Conservation (phyloP, 1,140 invertebrate species). For the Ridgeia piscesae region DNA sequence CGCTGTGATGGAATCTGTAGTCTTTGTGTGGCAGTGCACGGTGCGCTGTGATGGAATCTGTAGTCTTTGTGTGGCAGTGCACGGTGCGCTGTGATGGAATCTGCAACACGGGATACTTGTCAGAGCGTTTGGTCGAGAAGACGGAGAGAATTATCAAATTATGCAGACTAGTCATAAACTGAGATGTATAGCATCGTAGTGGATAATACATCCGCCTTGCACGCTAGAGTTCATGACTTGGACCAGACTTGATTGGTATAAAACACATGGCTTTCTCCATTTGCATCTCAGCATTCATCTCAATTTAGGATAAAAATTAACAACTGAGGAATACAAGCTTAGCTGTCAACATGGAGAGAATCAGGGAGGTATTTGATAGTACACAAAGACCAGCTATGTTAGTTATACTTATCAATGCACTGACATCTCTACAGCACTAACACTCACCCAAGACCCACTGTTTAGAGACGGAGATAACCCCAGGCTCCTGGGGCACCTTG, state of each 20-base stretch:
- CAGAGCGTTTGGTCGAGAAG: background rate
- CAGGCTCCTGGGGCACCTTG: background rate
- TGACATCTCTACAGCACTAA: background rate
- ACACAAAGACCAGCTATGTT: background rate
- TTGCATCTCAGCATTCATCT: no score
- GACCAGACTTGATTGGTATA: no score
- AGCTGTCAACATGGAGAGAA: background rate
- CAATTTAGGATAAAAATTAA: background rate
- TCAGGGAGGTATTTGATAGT: background rate
- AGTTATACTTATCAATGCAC: background rate
- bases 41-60: no score
- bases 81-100: background rate
- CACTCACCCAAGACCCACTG: conserved; percentile 3
- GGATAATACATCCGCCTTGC: no score
- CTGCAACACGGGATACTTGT: background rate
- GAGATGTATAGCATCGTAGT: no score
- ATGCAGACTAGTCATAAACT: background rate
- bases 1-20: no score
- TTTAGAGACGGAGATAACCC: background rate
- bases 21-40: no score
- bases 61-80: no score
- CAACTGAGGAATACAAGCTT: background rate
- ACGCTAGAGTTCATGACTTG: no score
- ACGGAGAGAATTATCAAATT: background rate
- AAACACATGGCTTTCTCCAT: no score